Evolutionary conservation across 2,113 vertebrate species (phyloP).

Genomic region (Scatophagus argus): DNA sequence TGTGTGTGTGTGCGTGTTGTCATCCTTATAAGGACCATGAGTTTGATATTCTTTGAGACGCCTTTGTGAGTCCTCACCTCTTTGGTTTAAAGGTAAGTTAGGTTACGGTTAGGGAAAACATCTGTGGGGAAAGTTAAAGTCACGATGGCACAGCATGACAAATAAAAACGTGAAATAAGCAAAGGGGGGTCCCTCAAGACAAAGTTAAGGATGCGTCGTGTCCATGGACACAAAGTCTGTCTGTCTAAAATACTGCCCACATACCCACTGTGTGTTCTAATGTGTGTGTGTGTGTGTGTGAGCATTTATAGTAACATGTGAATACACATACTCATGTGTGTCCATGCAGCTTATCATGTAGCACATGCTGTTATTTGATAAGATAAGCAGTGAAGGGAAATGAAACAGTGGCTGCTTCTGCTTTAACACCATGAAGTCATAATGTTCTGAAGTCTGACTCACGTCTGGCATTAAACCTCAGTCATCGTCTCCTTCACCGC

Average conservation of each 20-base stretch:
- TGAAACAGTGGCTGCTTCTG: conserved; percentile 55
- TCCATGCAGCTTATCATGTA: neutral
- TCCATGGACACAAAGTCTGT: neutral
- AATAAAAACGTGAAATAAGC: neutral
- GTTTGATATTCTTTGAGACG: neutral
- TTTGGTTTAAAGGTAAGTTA: neutral
- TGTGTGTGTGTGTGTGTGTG: neutral
- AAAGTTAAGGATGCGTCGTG: no score
- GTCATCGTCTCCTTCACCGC: conserved; percentile 15
- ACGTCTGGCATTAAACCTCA: conserved; percentile 23
- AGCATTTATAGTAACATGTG: neutral
- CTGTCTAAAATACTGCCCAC: neutral
- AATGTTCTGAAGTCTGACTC: conserved; percentile 39
- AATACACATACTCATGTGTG: neutral
- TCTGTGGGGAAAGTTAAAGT: neutral
- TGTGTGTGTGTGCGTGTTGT: neutral
- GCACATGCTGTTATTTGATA: conserved; percentile 30
- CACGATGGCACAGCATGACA: neutral
- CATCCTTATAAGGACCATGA: neutral
- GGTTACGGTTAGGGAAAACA: no score
- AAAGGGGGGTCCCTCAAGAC: no score
- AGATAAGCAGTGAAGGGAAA: conserved; percentile 50
- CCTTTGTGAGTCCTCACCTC: neutral
- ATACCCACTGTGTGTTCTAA: neutral
- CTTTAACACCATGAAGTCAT: conserved; percentile 29